Evolutionary conservation across 2,113 vertebrate genomes (phyloP).

Genomic region (Alethe diademata): DNA sequence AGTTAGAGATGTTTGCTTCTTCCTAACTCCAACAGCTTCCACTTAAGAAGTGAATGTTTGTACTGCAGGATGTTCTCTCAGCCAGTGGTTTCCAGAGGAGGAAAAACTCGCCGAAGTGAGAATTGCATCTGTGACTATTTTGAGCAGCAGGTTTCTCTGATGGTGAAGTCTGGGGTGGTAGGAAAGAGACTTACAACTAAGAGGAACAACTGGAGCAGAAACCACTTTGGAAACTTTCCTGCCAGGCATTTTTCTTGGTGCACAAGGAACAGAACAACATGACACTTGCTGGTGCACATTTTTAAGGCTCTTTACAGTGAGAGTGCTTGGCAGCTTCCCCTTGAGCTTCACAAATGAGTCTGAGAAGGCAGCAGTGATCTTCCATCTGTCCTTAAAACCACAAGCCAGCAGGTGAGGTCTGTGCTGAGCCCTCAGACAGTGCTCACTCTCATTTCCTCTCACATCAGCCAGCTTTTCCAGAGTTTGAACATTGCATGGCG

Average conservation of each 20-base stretch:
- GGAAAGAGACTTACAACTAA: background rate
- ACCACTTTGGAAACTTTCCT: background rate
- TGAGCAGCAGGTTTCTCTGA: background rate
- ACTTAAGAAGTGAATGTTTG: background rate
- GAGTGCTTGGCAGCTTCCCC: background rate
- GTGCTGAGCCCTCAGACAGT: background rate
- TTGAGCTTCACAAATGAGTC: background rate
- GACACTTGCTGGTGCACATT: background rate
- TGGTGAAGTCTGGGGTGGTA: background rate
- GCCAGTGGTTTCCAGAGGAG: background rate
- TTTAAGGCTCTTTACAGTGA: background rate
- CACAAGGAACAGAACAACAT: background rate
- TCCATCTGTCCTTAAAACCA: background rate
- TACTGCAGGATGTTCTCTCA: background rate
- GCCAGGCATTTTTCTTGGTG: background rate
- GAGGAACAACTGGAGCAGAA: background rate
- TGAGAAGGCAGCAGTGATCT: background rate
- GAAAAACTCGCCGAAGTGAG: background rate
- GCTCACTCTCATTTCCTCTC: background rate
- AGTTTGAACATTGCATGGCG: accelerated
- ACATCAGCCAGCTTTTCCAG: background rate
- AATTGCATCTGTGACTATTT: background rate
- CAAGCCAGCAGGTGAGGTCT: background rate
- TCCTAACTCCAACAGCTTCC: background rate
- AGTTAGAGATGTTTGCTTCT: background rate